phyloP scores from a whole-genome alignment of 2,888 invertebrate genomes.

The Acanthosepion lycidas region DNA sequence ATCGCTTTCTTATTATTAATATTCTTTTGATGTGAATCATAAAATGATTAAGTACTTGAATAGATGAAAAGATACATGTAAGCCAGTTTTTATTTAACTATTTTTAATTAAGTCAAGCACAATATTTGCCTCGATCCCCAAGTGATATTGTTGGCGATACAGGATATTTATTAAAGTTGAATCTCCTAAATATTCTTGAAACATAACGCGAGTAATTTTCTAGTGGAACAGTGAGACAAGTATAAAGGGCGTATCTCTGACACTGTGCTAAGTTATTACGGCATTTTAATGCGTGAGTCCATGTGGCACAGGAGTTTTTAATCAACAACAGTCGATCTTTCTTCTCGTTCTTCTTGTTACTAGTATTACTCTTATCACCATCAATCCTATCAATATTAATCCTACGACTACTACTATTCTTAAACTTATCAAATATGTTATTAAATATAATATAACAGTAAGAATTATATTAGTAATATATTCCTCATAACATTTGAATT shows the following conservation, averaged over 20 bases:
- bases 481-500: no score
- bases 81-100: neutral
- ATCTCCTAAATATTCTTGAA: neutral
- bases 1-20: neutral
- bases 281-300: neutral
- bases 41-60: neutral
- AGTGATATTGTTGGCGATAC: neutral
- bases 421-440: no score
- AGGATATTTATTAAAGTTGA: neutral
- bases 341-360: neutral
- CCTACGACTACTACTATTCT: no score
- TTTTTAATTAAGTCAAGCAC: neutral
- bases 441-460: no score
- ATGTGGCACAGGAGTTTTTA: neutral
- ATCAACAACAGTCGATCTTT: neutral
- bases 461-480: no score
- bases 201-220: neutral
- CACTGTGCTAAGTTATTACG: neutral
- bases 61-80: neutral
- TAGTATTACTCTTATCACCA: neutral
- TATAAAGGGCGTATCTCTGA: neutral
- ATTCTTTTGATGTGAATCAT: constrained; percentile 25
- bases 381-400: no score
- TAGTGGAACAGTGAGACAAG: neutral
- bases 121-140: neutral